These are phyloP conservation scores for Panorpa germanica DNA, from an alignment of 2,888 invertebrate species.

Conservation along the genomic window DNA sequence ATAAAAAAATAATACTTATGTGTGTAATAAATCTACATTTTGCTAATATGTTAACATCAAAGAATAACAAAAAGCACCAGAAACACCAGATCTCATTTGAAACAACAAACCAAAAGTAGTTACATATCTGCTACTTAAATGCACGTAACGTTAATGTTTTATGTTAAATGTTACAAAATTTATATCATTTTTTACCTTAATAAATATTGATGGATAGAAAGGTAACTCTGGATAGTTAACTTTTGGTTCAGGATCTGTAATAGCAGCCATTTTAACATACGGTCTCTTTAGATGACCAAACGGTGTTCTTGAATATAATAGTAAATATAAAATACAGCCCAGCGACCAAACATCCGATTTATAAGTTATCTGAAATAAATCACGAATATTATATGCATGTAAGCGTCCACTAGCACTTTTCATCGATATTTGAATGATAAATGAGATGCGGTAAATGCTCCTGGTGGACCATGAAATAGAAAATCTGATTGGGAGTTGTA, in stretches of 20 bases:
- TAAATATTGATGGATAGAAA: slow-evolving; percentile 25
- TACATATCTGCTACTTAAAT: neutral
- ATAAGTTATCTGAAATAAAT: slow-evolving; percentile 49
- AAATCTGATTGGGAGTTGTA: slow-evolving; percentile 1
- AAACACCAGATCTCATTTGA: no score
- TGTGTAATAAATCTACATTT: no score
- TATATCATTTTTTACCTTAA: slow-evolving; percentile 19
- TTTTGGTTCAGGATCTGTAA: slow-evolving; percentile 48
- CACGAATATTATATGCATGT: slow-evolving; percentile 10
- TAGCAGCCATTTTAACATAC: slow-evolving; percentile 57
- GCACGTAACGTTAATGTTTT: neutral
- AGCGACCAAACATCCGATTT: slow-evolving; percentile 96
- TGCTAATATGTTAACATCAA: no score
- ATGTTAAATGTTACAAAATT: neutral
- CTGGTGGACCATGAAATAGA: slow-evolving; percentile 1
- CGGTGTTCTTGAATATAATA: slow-evolving; percentile 80
- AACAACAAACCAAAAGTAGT: neutral
- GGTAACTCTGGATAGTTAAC: slow-evolving; percentile 52
- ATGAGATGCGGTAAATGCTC: no score
- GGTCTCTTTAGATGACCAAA: slow-evolving; percentile 64
- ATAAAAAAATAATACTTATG: slow-evolving; percentile 8
- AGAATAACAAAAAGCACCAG: no score
- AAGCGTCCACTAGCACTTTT: no score
- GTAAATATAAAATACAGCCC: slow-evolving; percentile 87
- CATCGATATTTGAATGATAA: no score